Evolutionary conservation across 2,797 vertebrate genomes (phyloP), one percentile per base, ranked within the genome.

Genomic region (Tauraco hartlaubi): DNA sequence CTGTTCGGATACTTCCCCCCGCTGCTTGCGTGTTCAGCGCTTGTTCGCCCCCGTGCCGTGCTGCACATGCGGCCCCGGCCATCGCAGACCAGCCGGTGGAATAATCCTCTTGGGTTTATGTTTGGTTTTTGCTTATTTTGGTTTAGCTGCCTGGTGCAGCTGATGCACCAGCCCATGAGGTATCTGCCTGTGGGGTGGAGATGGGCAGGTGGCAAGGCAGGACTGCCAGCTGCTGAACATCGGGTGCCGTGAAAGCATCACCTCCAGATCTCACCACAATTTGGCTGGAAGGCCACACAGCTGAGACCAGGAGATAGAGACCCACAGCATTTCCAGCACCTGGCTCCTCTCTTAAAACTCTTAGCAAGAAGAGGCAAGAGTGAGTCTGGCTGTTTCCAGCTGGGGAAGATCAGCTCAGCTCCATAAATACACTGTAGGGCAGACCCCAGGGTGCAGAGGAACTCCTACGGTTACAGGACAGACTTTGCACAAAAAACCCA

Each of bases 1-100:
- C 22, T 44, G 35, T 6, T 29, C 31, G 29, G 48, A 2, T 43
- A 7, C 13, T 75, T 22, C 12, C 22, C 5, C 15, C 35, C 3
- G 1, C 29, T 0, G 1, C 37, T 52, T 21, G 12, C 41, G 33
- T n/a, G 21, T 15, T 41, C 33, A 28, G 62, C 2, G 3, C 62
- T 28, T 12, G 2, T 54, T 52, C 54, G 41, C 17, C 18, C 14
- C 29, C 0, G 1, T 16, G 58, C 64, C 44, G 5, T 8, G 21
- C 52, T 44, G 52, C 33, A 9, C 31, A 7, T 2, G 5, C 0
- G 1, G 16, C 43, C 52, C 33, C 64, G 41, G 35, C 23, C 48
- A 29, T 7, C 4, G 0, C 46, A 67, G 31, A 29, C 16, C 48
- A n/a, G 21, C 21, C 2, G 1, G 35, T 29, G 78, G 61, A 54